Evolutionary conservation across 2,888 invertebrate genomes (phyloP), one percentile per base, ranked within the genome.

Genomic region (Zaprionus bogoriensis): DNA sequence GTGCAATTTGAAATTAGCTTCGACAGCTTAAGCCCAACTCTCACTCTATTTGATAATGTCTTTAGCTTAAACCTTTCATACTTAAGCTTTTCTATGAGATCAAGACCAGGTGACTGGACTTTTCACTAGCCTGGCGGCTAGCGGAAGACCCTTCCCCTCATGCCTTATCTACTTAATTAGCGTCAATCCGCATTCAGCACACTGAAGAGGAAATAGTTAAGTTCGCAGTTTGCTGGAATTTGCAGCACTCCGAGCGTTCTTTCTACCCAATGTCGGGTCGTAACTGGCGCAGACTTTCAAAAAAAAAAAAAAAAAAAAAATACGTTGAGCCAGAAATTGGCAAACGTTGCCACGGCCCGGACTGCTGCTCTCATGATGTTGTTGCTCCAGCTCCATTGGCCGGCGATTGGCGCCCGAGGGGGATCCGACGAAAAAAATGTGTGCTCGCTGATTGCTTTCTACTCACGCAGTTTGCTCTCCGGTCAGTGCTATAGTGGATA

Each of bases 251-350:
- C 48, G n/a, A 17, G 25, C 46, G 52, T 36, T 59, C 59, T 38
- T 47, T 36, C 41, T 28, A 14, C 36, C 17, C 70, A 67, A 77
- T 83, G 77, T 70, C 70, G 73, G 52, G 53, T 65, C 58, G 66
- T 59, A 67, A 78, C 75, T 78, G 65, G 82, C 75, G 83, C 83
- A 82, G 52, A 65, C 71, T 77, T 77, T 71, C 65, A 77, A 78
- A 80, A 66, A 66, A 42, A 45, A 46, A 57, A 57, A 60, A 45
- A 9, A n/a, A 38, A 27, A 22, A 17, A 36, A 28, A 9, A 45
- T 47, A 32, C 3, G 44, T 23, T 45, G 19, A 44, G 47, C 30
- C 67, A 69, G 41, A 62, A 66, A 65, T 71, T 32, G 50, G 60
- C 72, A 70, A 66, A 66, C 45, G 67, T 41, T 72, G 64, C 53